A percentile compares a stretch with the other conserved stretches of the same genome.
phyloP scores from a whole-genome alignment of 2,113 vertebrate species.

The Xenotilapia longispinis region DNA sequence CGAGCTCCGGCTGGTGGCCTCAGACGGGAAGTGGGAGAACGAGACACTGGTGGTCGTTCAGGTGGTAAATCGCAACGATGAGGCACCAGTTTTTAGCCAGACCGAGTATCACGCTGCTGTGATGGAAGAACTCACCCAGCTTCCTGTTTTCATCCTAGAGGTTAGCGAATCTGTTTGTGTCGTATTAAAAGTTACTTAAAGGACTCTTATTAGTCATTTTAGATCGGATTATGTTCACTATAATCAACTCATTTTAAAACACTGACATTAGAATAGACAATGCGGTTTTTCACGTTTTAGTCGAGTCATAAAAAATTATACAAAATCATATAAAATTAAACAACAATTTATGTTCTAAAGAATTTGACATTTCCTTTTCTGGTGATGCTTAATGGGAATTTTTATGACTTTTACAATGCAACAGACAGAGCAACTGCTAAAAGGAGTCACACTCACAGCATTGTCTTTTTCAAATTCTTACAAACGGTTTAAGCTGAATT shows the following conservation, averaged over 20 bases:
- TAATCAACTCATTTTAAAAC: background rate
- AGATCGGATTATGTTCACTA: background rate
- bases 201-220: background rate
- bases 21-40: conserved; percentile 90
- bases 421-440: background rate
- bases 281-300: background rate
- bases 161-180: conserved; percentile 38
- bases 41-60: conserved; percentile 76
- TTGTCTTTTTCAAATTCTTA: background rate
- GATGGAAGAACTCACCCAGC: conserved; percentile 75
- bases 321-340: background rate
- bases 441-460: background rate
- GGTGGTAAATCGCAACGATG: conserved; percentile 82
- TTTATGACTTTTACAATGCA: background rate
- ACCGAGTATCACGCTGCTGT: conserved; percentile 76
- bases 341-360: accelerated
- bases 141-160: conserved; percentile 79
- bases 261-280: background rate
- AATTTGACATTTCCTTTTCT: background rate
- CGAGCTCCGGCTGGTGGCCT: conserved; percentile 80
- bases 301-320: background rate
- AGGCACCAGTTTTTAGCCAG: conserved; percentile 81
- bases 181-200: background rate
- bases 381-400: background rate
- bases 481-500: background rate